phyloP scores from a whole-genome alignment of 1,140 invertebrate genomes.

The Teleogryllus occipitalis region DNA sequence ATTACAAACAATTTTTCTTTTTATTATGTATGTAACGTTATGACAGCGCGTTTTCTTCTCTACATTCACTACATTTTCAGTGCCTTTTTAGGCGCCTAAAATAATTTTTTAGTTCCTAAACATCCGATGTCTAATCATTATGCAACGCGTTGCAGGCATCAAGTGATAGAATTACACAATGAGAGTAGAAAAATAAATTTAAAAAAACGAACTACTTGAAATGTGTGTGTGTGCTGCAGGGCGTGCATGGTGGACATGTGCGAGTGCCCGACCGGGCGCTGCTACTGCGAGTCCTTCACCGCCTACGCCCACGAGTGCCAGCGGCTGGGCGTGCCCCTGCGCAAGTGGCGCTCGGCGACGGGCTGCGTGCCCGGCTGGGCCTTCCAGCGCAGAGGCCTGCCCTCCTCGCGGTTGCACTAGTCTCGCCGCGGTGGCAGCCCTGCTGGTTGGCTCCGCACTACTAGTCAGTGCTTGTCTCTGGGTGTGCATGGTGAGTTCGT shows the following conservation, averaged over 20 bases:
- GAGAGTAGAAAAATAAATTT: no score
- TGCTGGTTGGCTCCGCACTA: not conserved
- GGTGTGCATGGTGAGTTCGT: not conserved
- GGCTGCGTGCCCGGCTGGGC: slow-evolving; percentile 42
- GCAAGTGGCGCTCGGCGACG: slow-evolving; percentile 54
- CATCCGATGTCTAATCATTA: no score
- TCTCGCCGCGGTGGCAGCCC: not conserved
- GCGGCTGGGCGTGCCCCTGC: slow-evolving; percentile 58
- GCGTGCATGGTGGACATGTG: slow-evolving; percentile 86
- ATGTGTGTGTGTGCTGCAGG: slow-evolving; percentile 31
- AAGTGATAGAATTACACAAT: no score
- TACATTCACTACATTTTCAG: no score
- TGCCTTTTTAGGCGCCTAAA: no score
- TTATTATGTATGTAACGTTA: not conserved
- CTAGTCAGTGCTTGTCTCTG: slow-evolving; percentile 17
- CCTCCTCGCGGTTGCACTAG: not conserved
- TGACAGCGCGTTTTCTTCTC: no score
- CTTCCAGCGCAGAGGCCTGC: not conserved
- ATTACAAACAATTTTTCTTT: not conserved
- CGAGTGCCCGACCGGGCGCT: slow-evolving; percentile 70
- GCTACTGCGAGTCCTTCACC: slow-evolving; percentile 81
- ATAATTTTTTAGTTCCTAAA: no score
- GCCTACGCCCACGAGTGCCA: slow-evolving; percentile 82
- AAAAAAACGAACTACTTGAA: no score
- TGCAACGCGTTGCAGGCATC: no score